Base-by-base conservation (phyloP, 2,797 vertebrate species). In the Myoxocephalus aenaeus region DNA sequence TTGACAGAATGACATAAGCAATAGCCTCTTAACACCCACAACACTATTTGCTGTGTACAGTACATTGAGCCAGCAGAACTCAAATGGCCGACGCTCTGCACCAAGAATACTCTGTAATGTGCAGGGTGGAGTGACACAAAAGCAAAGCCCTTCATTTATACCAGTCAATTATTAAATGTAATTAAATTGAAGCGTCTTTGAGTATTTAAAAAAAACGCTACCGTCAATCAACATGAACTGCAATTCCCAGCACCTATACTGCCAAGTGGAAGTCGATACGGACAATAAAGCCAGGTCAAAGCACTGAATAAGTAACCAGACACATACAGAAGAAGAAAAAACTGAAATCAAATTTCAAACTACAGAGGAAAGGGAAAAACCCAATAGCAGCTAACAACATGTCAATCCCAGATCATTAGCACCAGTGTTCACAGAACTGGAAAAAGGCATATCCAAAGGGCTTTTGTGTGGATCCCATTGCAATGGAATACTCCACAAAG, bases 331-430 rank as follows among this genome's bases (percentile, higher is more conserved):
- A 14, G 8, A 61, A 22, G 34, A 27, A 40, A 78, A 63, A 36
- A 12, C 34, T 59, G 11, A 14, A 27, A 51, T 27, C 64, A 73
- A 61, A 75, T 63, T 64, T 73, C 25, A 42, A 42, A 42, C 40
- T 13, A 42, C 12, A 72, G 66, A 66, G 67, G 17, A 15, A 68
- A 46, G 44, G 15, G 42, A 25, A 11, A 44, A 38, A 48, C 67
- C 51, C 44, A 65, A 13, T 61, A 56, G 65, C 54, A 75, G 10
- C 66, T 77, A 72, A 44, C 64, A 70, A 65, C 74, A 34, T 68
- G 64, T 64, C 58, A 51, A 80, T 67, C 79, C 63, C 36, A 71
- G 29, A 87, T 85, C 73, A 89, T 82, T 80, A 87, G 62, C 70
- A 46, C 36, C 54, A 56, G 38, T 53, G 32, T 51, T 77, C 81